Percentiles rank a stretch among this genome's conserved stretches.
Evolutionary conservation across 2,797 vertebrate genomes (phyloP).

Genomic region (Notoglanidium macrostoma): DNA sequence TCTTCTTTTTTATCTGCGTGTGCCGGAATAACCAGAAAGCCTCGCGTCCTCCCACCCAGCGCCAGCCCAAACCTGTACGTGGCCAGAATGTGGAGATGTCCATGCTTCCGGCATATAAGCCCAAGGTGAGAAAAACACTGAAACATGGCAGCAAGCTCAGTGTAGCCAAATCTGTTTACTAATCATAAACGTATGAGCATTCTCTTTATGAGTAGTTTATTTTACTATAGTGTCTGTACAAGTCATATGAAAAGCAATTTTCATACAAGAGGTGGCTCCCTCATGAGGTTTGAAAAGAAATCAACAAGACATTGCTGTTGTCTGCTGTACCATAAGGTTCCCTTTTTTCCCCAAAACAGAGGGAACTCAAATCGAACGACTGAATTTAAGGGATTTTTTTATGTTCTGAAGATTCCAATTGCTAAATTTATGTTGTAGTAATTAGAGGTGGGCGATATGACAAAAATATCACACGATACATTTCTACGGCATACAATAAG

Average conservation of each 20-base stretch:
- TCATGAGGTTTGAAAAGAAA: background rate
- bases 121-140: conserved; percentile 78
- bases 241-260: background rate
- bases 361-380: background rate
- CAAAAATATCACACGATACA: background rate
- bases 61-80: conserved; percentile 90
- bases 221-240: background rate
- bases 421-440: background rate
- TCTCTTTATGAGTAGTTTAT: background rate
- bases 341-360: background rate
- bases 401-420: too few species aligned
- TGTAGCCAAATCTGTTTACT: background rate
- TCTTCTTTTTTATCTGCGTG: conserved; percentile 98
- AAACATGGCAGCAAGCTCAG: too few species aligned
- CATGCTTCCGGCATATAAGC: conserved; percentile 93
- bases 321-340: background rate
- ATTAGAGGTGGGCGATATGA: background rate
- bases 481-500: background rate
- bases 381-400: background rate
- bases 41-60: conserved; percentile 80
- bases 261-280: background rate
- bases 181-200: background rate
- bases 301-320: background rate
- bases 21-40: conserved; percentile 98
- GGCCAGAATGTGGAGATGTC: conserved; percentile 99